phyloP scores from a whole-genome alignment of 2,888 invertebrate genomes.

The Siphlonurus alternatus region DNA sequence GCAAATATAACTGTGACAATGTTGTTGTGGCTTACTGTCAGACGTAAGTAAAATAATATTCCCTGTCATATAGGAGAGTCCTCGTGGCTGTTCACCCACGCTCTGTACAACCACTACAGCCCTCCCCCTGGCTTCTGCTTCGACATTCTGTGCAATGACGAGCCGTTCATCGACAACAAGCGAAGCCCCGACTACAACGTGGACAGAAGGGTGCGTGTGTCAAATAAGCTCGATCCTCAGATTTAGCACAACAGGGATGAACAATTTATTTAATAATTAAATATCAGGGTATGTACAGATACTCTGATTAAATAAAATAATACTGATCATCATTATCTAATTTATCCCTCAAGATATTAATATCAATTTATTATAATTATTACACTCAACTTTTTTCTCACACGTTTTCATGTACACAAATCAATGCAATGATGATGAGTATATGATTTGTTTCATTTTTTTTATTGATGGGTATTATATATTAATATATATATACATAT shows the following conservation, averaged over 20 bases:
- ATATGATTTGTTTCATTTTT: too few species aligned
- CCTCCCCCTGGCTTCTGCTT: constrained; percentile 39
- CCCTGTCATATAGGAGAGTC: constrained; percentile 20
- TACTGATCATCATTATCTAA: neutral
- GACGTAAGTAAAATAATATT: neutral
- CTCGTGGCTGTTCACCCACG: constrained; percentile 34
- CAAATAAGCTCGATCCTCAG: too few species aligned
- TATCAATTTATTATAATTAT: neutral
- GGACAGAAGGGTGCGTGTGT: constrained; percentile 37
- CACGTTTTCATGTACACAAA: too few species aligned
- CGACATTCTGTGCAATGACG: constrained; percentile 32
- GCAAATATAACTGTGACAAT: too few species aligned
- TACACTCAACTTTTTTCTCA: neutral
- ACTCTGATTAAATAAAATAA: too few species aligned
- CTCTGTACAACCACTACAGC: constrained; percentile 28
- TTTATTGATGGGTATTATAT: too few species aligned
- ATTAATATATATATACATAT: too few species aligned
- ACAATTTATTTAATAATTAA: too few species aligned
- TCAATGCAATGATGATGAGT: too few species aligned
- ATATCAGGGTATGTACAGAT: too few species aligned
- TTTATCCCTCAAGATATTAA: neutral
- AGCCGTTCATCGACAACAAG: constrained; percentile 33
- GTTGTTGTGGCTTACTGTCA: too few species aligned
- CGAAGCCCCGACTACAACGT: constrained; percentile 65
- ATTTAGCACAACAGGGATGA: too few species aligned